Evolutionary conservation across 2,888 invertebrate genomes (phyloP).

Genomic region (Andrena fulva): DNA sequence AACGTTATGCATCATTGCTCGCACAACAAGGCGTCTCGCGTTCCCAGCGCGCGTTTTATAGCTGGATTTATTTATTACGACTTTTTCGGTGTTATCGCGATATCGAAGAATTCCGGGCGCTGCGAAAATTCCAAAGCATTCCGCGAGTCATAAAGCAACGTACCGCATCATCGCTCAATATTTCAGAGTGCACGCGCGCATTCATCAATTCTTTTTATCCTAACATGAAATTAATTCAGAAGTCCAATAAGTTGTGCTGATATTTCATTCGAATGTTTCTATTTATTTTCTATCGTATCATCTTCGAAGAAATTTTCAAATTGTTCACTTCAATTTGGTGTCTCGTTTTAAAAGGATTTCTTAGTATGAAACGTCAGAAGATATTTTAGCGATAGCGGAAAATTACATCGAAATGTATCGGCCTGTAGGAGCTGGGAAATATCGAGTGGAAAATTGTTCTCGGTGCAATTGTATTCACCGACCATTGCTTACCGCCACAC

Average conservation of each 20-base stretch:
- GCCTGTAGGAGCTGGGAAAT: slow-evolving; percentile 18
- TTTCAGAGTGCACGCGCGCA: not conserved
- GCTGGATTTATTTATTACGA: slow-evolving; percentile 66
- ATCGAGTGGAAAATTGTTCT: slow-evolving; percentile 54
- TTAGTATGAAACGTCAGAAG: slow-evolving; percentile 11
- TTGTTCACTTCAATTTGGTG: slow-evolving; percentile 15
- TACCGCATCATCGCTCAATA: not conserved
- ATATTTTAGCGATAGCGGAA: slow-evolving; percentile 31
- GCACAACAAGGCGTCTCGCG: slow-evolving; percentile 55
- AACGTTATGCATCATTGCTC: slow-evolving; percentile 71
- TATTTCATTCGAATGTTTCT: too few species aligned
- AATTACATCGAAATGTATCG: slow-evolving; percentile 38
- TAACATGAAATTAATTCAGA: too few species aligned
- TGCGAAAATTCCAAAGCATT: slow-evolving; percentile 14
- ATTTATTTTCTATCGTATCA: too few species aligned
- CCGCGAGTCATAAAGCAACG: not conserved
- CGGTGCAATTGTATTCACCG: slow-evolving; percentile 38
- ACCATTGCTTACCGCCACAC: slow-evolving; percentile 19
- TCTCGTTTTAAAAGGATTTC: slow-evolving; percentile 15
- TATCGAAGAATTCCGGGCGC: slow-evolving; percentile 5
- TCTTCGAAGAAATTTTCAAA: slow-evolving; percentile 1
- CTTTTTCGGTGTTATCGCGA: slow-evolving; percentile 12
- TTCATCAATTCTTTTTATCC: too few species aligned
- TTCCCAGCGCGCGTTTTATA: slow-evolving; percentile 54
- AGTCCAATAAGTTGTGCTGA: too few species aligned